phyloP scores from a whole-genome alignment of 2,888 invertebrate genomes.

The Lucinisca nassula region DNA sequence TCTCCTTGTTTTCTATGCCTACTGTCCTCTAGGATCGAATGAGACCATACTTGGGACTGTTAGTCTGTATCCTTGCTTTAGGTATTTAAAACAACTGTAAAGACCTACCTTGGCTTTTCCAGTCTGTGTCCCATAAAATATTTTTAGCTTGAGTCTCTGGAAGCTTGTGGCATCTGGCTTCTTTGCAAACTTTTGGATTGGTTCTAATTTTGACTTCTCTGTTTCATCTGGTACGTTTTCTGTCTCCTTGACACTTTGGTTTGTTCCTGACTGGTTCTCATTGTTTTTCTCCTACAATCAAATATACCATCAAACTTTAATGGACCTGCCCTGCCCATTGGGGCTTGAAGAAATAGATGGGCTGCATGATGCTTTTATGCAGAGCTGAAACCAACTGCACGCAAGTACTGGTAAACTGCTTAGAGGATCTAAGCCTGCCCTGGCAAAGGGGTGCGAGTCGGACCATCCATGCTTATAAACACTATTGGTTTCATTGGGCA shows the following conservation, averaged over 20 bases:
- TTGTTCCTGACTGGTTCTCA: neutral
- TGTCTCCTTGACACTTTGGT: neutral
- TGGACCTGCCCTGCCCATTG: neutral
- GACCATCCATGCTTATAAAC: no score
- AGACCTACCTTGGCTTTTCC: conserved; percentile 78
- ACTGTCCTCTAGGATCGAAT: no score
- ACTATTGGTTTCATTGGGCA: no score
- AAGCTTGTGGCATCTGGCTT: conserved; percentile 46
- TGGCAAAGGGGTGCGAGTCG: no score
- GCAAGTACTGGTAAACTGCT: no score
- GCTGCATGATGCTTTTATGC: neutral
- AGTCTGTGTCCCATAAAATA: conserved; percentile 82
- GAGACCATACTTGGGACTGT: no score
- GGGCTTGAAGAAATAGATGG: neutral
- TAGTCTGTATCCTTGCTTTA: no score
- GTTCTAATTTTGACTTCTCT: neutral
- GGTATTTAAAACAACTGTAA: no score
- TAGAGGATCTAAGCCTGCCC: no score
- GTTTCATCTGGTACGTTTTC: neutral
- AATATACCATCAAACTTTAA: neutral
- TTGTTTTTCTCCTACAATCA: neutral
- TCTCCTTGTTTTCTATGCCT: no score
- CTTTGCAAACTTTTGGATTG: neutral
- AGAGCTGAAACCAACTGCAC: no score
- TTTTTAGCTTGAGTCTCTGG: conserved; percentile 74